Percentiles rank a stretch among this genome's conserved stretches.
Evolutionary conservation across 1,140 invertebrate species (phyloP).

Genomic region (Homarus americanus): DNA sequence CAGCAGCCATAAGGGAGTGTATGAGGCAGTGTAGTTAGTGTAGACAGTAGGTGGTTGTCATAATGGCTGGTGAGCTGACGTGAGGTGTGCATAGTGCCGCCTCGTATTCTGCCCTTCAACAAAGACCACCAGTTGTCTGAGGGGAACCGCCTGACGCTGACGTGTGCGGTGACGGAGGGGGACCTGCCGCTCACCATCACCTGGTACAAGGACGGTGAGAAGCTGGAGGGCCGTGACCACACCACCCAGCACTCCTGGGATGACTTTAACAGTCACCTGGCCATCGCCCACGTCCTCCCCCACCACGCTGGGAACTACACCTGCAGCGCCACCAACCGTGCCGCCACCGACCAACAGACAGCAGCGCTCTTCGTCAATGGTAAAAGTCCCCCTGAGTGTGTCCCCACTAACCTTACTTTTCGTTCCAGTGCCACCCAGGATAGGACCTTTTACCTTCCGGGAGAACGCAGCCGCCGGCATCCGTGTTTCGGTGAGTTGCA

Average conservation of each 20-base stretch:
- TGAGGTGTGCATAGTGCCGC: conserved; percentile 57
- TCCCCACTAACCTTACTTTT: neutral
- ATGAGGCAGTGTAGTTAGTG: too few species aligned
- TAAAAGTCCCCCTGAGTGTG: conserved; percentile 71
- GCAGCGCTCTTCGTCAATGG: conserved; percentile 79
- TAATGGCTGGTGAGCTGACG: conserved; percentile 66
- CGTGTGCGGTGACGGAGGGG: conserved; percentile 86
- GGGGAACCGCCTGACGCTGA: conserved; percentile 66
- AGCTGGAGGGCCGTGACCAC: conserved; percentile 77
- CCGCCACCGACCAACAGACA: conserved; percentile 82
- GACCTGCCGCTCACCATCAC: conserved; percentile 86
- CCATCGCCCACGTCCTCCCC: conserved; percentile 52
- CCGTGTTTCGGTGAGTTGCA: conserved; percentile 79
- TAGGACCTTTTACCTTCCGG: conserved; percentile 79
- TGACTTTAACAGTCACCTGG: conserved; percentile 81
- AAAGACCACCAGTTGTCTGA: conserved; percentile 68
- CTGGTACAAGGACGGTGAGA: conserved; percentile 87
- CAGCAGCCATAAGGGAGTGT: too few species aligned
- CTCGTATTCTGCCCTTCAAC: conserved; percentile 63
- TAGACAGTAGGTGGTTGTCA: too few species aligned
- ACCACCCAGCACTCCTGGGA: conserved; percentile 53
- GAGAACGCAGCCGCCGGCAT: conserved; percentile 76
- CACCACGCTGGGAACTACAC: conserved; percentile 84
- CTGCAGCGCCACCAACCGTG: conserved; percentile 85
- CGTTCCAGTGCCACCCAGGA: conserved; percentile 79